Percentiles rank a stretch among this genome's conserved stretches.
These are phyloP conservation scores for Capromys pilorides DNA, from an alignment of 2,797 vertebrate species.

Conservation along the genomic window DNA sequence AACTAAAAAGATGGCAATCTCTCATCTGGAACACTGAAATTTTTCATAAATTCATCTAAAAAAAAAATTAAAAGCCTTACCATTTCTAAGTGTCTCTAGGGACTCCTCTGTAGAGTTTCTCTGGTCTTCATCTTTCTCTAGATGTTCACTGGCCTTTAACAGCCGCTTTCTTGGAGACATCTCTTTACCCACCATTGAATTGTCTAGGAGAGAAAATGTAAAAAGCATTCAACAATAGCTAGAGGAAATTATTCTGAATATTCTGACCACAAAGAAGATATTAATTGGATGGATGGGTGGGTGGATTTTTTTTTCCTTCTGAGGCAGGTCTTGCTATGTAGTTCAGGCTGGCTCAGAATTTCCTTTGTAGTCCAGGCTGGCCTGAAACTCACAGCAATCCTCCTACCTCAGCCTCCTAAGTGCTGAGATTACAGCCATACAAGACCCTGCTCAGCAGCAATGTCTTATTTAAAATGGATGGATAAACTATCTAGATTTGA, in stretches of 20 bases:
- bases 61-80: slow-evolving; percentile 64
- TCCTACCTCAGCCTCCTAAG: too few relatives aligned
- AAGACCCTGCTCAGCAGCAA: not conserved
- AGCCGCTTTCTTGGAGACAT: slow-evolving; percentile 80
- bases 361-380: too few relatives aligned
- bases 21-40: not conserved
- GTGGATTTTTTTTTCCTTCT: too few relatives aligned
- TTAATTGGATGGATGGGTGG: too few relatives aligned
- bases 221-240: not conserved
- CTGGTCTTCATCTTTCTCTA: slow-evolving; percentile 71
- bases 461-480: too few relatives aligned
- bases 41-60: slow-evolving; percentile 16
- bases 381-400: too few relatives aligned
- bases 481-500: not conserved
- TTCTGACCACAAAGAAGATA: not conserved
- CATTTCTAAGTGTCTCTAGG: slow-evolving; percentile 17
- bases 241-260: not conserved
- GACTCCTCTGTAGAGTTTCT: slow-evolving; percentile 39
- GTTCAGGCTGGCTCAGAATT: too few relatives aligned
- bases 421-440: too few relatives aligned
- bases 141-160: slow-evolving; percentile 68
- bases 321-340: too few relatives aligned
- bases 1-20: not conserved
- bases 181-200: slow-evolving; percentile 80
- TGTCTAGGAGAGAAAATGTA: slow-evolving; percentile 45